Percentiles rank a stretch among this genome's conserved stretches.
phyloP scores from a whole-genome alignment of 2,888 invertebrate genomes.

The Scaptomyza polygonia region DNA sequence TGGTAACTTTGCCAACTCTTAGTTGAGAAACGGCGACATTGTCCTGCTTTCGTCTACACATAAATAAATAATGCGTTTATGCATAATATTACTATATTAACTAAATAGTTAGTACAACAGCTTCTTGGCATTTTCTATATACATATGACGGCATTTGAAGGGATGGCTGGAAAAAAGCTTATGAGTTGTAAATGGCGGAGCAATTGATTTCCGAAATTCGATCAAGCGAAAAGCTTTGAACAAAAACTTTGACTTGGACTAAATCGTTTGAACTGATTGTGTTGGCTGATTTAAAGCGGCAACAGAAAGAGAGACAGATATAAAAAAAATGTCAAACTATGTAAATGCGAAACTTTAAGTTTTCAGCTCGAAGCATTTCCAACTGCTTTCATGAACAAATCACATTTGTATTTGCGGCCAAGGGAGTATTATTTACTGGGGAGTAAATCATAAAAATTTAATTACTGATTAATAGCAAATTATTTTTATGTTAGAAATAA shows the following conservation, averaged over 20 bases:
- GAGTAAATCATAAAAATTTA: no score
- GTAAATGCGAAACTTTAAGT: background rate
- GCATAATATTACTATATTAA: conserved; percentile 10
- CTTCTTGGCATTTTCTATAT: conserved; percentile 1
- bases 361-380: conserved; percentile 10
- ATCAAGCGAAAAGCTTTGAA: conserved; percentile 1
- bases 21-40: background rate
- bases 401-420: no score
- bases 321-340: conserved; percentile 4
- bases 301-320: background rate
- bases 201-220: conserved; percentile 5
- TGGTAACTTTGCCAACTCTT: conserved; percentile 17
- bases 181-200: background rate
- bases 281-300: background rate
- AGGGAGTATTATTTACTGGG: no score
- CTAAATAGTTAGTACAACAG: no score
- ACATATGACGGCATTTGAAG: background rate
- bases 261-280: conserved; percentile 1
- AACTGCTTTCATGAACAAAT: conserved; percentile 7
- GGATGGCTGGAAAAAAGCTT: conserved; percentile 3
- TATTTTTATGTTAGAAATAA: no score
- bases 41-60: conserved; percentile 23
- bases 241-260: conserved; percentile 4
- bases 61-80: conserved; percentile 58
- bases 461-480: conserved; percentile 27